Base-by-base conservation (phyloP, 2,113 vertebrate genomes). In the Varanus salvator region DNA sequence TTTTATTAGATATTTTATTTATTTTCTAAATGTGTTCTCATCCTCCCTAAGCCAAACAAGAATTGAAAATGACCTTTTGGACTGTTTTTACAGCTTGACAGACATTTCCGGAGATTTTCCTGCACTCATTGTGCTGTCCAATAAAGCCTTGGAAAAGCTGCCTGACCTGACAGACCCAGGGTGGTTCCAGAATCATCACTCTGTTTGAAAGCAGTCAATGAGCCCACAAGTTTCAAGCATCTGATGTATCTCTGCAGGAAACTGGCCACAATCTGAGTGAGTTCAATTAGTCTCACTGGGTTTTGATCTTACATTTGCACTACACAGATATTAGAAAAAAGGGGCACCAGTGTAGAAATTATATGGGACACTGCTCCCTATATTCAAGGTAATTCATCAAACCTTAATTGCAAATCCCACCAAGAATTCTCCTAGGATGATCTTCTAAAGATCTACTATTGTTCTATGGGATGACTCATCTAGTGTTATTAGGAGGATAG, bases 71-170 rank as follows among this genome's bases (percentile, higher is more conserved):
- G 93, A 94, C 93, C 93, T 94, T 90, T 96, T 90, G 80, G 92
- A 92, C 89, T 96, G 92, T 95, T 96, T 94, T 95, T 76, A 93
- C 93, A 96, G 94, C 91, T 95, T 92, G 85, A 25, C 90, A 71
- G 86, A 93, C 87, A 93, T 94, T 93, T 95, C 94, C 93, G 93
- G 95, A 92, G 87, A 86, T 94, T 90, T 93, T 95, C 95, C 94
- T 95, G 91, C 95, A 93, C 93, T 93, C 93, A 93, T 91, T 87
- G 75, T 92, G 88, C 88, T 90, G 92, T 92, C 93, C 92, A 93
- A 94, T 93, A 81, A 93, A 93, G 87, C 82, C 86, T 89, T 89
- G 90, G 90, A 74, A 90, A 92, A 92, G 85, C 85, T 29, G 38
- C 84, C 17, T 89, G 87, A 74, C 34, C 54, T 86, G 83, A 93